Conservation (phyloP, 2,113 vertebrate genomes). For the Pelecanoides urinatrix region DNA sequence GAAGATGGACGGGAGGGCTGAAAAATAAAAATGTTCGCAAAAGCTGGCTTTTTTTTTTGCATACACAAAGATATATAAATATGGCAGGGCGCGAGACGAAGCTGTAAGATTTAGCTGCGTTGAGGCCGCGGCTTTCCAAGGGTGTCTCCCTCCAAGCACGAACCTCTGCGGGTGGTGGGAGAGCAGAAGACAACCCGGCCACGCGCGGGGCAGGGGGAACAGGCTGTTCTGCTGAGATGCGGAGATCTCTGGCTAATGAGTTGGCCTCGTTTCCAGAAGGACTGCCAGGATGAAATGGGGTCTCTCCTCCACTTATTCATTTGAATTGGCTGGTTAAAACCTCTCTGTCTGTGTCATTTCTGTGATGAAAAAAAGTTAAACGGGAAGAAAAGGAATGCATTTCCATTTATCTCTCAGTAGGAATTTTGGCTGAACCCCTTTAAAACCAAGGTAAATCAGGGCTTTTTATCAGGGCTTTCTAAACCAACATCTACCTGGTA, state of each 20-base stretch:
- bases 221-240: conserved; percentile 22
- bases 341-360: background rate
- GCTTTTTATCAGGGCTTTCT: background rate
- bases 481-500: background rate
- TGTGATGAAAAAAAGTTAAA: background rate
- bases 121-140: background rate
- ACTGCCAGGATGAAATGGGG: conserved; percentile 62
- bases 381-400: background rate
- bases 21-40: background rate
- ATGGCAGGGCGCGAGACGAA: background rate
- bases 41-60: background rate
- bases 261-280: conserved; percentile 19
- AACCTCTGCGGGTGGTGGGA: background rate
- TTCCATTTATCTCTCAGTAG: background rate
- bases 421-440: background rate
- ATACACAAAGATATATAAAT: background rate
- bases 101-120: background rate
- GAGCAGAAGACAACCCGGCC: background rate
- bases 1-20: background rate
- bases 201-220: background rate
- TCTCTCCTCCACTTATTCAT: conserved; percentile 54
- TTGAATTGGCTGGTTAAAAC: conserved; percentile 16
- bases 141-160: background rate
- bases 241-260: conserved; percentile 42
- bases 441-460: background rate